Evolutionary conservation across 2,888 invertebrate genomes (phyloP), one percentile per base, ranked within the genome.

Genomic region (Globia sparganii): DNA sequence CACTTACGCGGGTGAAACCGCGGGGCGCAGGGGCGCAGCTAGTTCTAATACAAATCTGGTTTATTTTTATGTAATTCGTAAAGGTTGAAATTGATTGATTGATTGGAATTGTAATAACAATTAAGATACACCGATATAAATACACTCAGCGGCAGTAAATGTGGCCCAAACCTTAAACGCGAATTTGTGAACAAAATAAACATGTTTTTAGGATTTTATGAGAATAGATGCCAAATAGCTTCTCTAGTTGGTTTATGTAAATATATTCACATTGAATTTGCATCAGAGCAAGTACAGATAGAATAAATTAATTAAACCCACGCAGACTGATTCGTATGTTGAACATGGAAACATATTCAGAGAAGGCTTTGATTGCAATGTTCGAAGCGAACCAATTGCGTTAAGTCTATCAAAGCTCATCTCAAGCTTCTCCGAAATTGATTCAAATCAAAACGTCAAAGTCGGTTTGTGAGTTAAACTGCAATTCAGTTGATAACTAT

Each of bases 331-430:
- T 31, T 4, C 59, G 28, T 56, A 66, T n/a, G 53, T 61, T 21
- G 40, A 70, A 58, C 49, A 28, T 43, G 21, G 53, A n/a, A 61
- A 46, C 75, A 64, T 74, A 53, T 81, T 77, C 62, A n/a, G 70
- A 40, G n/a, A 58, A 67, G n/a, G 67, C 71, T 64, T 43, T 31
- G n/a, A 71, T 83, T 78, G 67, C 53, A 66, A 31, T 68, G 18
- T 72, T 81, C 64, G 8, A 37, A 67, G 73, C 11, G 21, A 71
- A 62, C 53, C 74, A 71, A 71, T 84, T 59, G 62, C 79, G 68
- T 49, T 65, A 65, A 81, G 53, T 80, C 74, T 59, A 74, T 80
- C 79, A 78, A 84, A 80, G 28, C 58, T 43, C 61, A 61, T 64
- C 62, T 18, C 69, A 56, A 15, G 37, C 58, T 68, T 72, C 66